These are phyloP conservation scores for Hedychridium roseum DNA, from an alignment of 2,888 invertebrate genomes.

Conservation along the genomic window DNA sequence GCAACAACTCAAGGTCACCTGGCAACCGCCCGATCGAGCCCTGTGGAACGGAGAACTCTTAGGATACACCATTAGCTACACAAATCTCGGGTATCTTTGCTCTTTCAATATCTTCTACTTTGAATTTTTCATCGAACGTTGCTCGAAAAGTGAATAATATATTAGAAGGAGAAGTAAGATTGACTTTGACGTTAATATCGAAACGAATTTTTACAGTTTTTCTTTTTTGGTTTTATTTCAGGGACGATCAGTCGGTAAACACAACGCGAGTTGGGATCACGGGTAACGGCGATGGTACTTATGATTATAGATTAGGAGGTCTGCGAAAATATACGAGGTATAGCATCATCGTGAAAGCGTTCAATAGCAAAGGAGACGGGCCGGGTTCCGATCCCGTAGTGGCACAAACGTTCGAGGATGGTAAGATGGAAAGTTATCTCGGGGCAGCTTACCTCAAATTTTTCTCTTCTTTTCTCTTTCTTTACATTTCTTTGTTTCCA, in stretches of 20 bases:
- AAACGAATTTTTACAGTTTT: too few species aligned
- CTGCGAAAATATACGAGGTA: constrained; percentile 83
- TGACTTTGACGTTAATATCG: too few species aligned
- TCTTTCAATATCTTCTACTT: too few species aligned
- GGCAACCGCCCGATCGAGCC: constrained; percentile 78
- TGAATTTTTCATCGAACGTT: too few species aligned
- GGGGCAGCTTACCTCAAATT: constrained; percentile 8
- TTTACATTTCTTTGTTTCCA: background rate
- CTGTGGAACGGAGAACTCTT: constrained; percentile 79
- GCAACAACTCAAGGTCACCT: constrained; percentile 76
- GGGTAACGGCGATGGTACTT: constrained; percentile 63
- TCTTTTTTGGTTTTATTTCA: constrained; percentile 37
- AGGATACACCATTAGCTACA: constrained; percentile 72
- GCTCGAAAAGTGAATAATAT: too few species aligned
- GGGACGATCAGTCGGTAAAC: constrained; percentile 53
- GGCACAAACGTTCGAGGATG: constrained; percentile 84
- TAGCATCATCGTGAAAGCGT: constrained; percentile 85
- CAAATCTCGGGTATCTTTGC: constrained; percentile 57
- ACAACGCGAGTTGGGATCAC: constrained; percentile 59
- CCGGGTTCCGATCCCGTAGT: constrained; percentile 83
- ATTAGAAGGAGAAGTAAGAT: too few species aligned
- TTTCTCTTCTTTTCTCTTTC: background rate
- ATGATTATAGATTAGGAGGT: constrained; percentile 70
- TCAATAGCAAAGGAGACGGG: constrained; percentile 86
- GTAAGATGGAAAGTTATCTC: constrained; percentile 68